A percentile compares a stretch with the other conserved stretches of the same genome.
These are phyloP conservation scores for Orchestia grillus DNA, from an alignment of 1,140 invertebrate species.

Conservation along the genomic window DNA sequence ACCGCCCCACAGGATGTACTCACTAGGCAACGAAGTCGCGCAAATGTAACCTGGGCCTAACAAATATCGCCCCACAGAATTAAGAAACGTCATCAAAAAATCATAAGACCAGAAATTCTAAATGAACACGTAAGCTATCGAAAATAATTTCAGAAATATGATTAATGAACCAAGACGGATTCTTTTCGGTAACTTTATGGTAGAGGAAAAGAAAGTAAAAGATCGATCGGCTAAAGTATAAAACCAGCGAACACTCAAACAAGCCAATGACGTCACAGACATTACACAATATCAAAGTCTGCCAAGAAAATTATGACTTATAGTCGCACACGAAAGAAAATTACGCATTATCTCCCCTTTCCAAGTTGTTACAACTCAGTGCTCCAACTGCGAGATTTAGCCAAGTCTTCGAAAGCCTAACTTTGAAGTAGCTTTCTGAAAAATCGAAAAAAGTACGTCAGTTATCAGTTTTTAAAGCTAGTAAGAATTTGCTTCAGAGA, in stretches of 20 bases:
- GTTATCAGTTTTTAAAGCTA: background rate
- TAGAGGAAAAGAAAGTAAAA: background rate
- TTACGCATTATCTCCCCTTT: background rate
- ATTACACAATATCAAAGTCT: background rate
- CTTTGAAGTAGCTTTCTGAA: background rate
- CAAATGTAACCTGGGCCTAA: constrained; percentile 64
- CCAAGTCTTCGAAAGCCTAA: background rate
- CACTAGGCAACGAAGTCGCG: constrained; percentile 52
- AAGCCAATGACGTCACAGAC: background rate
- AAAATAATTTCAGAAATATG: background rate
- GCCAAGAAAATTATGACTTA: background rate
- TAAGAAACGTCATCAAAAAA: background rate
- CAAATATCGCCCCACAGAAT: constrained; percentile 30
- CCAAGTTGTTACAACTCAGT: background rate
- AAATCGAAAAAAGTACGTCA: background rate
- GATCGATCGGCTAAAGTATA: background rate
- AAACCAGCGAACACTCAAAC: background rate
- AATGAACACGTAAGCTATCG: background rate
- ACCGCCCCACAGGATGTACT: constrained; percentile 66
- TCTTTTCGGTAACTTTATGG: background rate
- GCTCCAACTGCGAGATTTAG: background rate
- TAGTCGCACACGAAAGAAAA: background rate
- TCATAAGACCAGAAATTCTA: background rate
- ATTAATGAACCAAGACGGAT: background rate
- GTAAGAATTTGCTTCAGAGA: background rate